Percentiles rank a stretch among this genome's conserved stretches.
Conservation (phyloP, 1,140 invertebrate genomes). For the Temnothorax longispinosus region DNA sequence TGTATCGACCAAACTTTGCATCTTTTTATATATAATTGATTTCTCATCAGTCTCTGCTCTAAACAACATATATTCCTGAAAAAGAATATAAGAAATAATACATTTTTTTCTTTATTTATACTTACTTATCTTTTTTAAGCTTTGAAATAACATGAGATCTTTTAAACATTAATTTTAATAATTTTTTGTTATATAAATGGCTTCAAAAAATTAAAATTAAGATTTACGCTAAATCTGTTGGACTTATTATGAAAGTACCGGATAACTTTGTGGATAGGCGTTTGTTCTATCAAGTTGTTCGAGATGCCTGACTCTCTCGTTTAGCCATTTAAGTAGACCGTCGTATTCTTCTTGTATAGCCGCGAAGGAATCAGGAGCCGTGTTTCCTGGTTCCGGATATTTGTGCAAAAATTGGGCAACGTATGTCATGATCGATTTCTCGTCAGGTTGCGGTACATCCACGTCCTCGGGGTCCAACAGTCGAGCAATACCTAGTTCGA, state of each 20-base stretch:
- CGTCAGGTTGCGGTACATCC: constrained; percentile 98
- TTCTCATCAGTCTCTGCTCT: constrained; percentile 91
- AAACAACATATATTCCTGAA: constrained; percentile 90
- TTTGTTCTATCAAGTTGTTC: constrained; percentile 87
- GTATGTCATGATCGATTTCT: constrained; percentile 99
- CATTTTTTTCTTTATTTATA: not conserved
- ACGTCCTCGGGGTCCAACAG: constrained; percentile 98
- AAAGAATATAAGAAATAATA: constrained; percentile 33
- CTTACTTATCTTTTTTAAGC: not conserved
- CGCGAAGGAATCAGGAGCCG: constrained; percentile 89
- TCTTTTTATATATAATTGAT: constrained; percentile 89
- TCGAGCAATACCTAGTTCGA: constrained; percentile 96
- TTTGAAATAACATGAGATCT: not conserved
- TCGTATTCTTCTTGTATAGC: constrained; percentile 93
- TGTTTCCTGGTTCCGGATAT: constrained; percentile 93
- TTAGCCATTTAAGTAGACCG: constrained; percentile 92
- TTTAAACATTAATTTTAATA: constrained; percentile 17
- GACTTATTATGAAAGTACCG: constrained; percentile 76
- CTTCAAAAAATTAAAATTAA: constrained; percentile 1
- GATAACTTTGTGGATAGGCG: constrained; percentile 84
- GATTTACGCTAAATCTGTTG: not conserved
- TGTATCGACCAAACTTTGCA: constrained; percentile 91
- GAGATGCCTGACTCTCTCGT: constrained; percentile 90
- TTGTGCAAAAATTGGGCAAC: constrained; percentile 99
- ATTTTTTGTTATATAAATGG: not conserved